phyloP scores from a whole-genome alignment of 2,888 invertebrate genomes.

The Masnerella sp. region DNA sequence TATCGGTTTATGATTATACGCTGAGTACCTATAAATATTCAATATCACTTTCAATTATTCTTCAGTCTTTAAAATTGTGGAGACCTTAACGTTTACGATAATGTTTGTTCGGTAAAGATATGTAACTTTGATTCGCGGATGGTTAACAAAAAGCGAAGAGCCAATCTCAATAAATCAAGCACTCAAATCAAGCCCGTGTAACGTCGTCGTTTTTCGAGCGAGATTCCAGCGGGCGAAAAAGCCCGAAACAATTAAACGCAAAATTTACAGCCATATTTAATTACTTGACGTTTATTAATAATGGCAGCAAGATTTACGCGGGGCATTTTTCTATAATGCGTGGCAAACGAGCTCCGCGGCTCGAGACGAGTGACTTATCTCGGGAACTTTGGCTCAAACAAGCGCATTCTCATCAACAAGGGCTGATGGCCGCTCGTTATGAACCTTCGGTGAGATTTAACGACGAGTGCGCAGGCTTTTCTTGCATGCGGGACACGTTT shows the following conservation, averaged over 20 bases:
- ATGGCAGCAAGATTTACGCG: constrained; percentile 48
- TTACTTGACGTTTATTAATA: constrained; percentile 52
- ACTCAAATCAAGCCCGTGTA: not conserved
- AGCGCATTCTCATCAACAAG: constrained; percentile 58
- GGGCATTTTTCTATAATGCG: constrained; percentile 47
- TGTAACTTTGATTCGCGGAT: no score
- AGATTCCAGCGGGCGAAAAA: constrained; percentile 6
- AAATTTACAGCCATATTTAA: constrained; percentile 40
- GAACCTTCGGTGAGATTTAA: constrained; percentile 65
- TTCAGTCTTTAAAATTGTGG: no score
- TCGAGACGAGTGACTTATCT: constrained; percentile 44
- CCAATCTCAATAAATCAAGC: constrained; percentile 26
- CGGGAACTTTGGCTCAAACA: constrained; percentile 47
- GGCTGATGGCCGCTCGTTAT: constrained; percentile 64
- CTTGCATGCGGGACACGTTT: constrained; percentile 64
- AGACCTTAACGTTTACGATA: no score
- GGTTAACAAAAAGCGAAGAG: constrained; percentile 3
- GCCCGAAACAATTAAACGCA: constrained; percentile 29
- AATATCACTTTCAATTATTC: no score
- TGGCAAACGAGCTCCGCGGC: constrained; percentile 40
- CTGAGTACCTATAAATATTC: no score
- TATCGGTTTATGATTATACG: no score
- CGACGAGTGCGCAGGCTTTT: constrained; percentile 61
- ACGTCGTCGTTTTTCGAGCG: constrained; percentile 5
- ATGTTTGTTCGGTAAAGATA: no score